phyloP scores from a whole-genome alignment of 2,888 invertebrate species.

The Stenodema calcarata region DNA sequence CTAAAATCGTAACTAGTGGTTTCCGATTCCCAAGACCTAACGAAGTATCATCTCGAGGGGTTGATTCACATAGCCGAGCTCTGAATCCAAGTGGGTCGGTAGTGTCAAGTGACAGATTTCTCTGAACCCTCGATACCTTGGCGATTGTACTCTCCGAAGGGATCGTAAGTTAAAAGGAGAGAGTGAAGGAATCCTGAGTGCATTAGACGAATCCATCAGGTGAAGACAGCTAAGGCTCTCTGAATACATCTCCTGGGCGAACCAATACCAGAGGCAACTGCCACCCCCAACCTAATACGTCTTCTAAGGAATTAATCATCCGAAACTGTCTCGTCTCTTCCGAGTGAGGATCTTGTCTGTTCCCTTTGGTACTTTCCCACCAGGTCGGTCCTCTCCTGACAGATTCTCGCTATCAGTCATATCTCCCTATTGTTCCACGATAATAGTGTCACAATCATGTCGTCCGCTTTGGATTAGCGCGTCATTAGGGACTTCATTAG shows the following conservation, averaged over 20 bases:
- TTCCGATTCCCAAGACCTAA: too few species aligned
- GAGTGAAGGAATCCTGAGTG: not conserved
- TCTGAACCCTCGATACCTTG: not conserved
- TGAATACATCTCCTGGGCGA: slow-evolving; percentile 19
- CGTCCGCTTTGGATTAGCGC: not conserved
- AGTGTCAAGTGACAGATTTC: not conserved
- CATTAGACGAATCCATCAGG: slow-evolving; percentile 28
- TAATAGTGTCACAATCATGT: slow-evolving; percentile 30
- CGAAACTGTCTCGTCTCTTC: not conserved
- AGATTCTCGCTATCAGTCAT: slow-evolving; percentile 9
- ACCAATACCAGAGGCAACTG: slow-evolving; percentile 19
- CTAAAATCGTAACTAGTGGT: too few species aligned
- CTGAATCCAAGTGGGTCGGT: not conserved
- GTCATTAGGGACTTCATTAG: slow-evolving; percentile 32
- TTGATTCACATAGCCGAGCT: not conserved
- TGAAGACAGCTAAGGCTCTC: not conserved
- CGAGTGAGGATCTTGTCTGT: not conserved
- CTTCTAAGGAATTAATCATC: slow-evolving; percentile 12
- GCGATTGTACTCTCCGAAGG: not conserved
- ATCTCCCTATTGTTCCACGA: slow-evolving; percentile 1
- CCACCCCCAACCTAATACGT: slow-evolving; percentile 14
- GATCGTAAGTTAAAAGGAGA: not conserved
- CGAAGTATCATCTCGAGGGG: not conserved
- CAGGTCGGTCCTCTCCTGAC: not conserved
- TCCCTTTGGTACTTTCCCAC: not conserved